A percentile compares a stretch with the other conserved stretches of the same genome.
phyloP scores from a whole-genome alignment of 35 echinoderm and acorn worm species.

The Antedon bifida region DNA sequence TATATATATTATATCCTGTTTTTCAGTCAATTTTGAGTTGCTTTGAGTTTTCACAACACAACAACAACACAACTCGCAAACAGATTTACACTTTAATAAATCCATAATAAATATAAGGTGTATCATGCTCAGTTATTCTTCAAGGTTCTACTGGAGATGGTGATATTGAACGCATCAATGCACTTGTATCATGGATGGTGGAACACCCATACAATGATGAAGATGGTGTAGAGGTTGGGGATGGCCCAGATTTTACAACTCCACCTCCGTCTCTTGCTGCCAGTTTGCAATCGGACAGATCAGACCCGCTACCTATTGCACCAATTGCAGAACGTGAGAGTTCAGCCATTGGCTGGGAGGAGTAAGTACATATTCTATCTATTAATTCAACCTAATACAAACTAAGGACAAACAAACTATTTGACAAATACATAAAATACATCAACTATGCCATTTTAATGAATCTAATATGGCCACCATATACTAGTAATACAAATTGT shows the following conservation, averaged over 20 bases:
- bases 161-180: constrained; percentile 70
- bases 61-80: too few relatives aligned
- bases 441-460: too few relatives aligned
- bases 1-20: too few relatives aligned
- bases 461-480: too few relatives aligned
- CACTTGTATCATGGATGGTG: constrained; percentile 90
- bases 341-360: constrained; percentile 1
- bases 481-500: too few relatives aligned
- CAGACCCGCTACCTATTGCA: not conserved
- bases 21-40: too few relatives aligned
- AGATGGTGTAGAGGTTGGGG: constrained; percentile 38
- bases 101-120: too few relatives aligned
- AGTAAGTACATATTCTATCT: not conserved
- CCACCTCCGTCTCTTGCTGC: not conserved
- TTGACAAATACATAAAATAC: too few relatives aligned
- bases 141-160: constrained; percentile 72
- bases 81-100: too few relatives aligned
- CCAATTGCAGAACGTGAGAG: constrained; percentile 10
- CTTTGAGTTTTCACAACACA: too few relatives aligned
- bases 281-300: not conserved
- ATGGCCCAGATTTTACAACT: not conserved
- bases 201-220: constrained; percentile 73
- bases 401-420: not conserved
- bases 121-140: not conserved
- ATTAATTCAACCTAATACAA: not conserved